Conservation (phyloP, 1,140 invertebrate species). For the Physella acuta region DNA sequence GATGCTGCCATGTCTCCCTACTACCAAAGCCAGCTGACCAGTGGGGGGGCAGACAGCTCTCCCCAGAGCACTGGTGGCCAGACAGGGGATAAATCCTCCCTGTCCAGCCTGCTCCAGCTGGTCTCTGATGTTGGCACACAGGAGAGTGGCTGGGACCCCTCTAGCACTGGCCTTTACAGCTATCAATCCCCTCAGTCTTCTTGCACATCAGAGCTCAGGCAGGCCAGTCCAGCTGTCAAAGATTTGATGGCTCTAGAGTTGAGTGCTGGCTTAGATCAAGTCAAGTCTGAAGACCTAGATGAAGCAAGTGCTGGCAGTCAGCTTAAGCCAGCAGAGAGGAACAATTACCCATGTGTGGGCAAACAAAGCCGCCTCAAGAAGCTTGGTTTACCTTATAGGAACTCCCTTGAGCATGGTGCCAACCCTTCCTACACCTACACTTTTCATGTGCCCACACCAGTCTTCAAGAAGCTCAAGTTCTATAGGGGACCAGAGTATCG, state of each 20-base stretch:
- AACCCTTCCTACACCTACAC: slow-evolving; percentile 42
- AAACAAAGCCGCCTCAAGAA: slow-evolving; percentile 32
- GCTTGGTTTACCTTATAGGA: slow-evolving; percentile 13
- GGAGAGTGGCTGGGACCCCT: neutral
- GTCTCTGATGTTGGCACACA: slow-evolving; percentile 26
- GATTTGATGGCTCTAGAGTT: neutral
- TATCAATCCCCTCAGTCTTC: neutral
- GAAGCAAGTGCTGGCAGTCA: neutral
- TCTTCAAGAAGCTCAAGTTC: slow-evolving; percentile 48
- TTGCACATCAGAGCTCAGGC: slow-evolving; percentile 1
- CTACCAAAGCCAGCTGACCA: neutral
- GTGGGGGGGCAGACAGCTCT: neutral
- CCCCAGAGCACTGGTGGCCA: neutral
- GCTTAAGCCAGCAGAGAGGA: neutral
- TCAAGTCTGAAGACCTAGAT: neutral
- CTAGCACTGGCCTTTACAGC: neutral
- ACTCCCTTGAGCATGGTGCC: neutral
- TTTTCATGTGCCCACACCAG: slow-evolving; percentile 52
- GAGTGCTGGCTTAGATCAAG: neutral
- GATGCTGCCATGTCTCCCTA: neutral
- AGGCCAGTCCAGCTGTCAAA: neutral
- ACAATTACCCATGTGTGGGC: slow-evolving; percentile 15
- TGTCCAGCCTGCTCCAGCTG: slow-evolving; percentile 29
- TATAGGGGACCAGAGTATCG: slow-evolving; percentile 20
- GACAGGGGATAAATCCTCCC: slow-evolving; percentile 16